Conservation (phyloP, 2,797 vertebrate genomes). For the Crenuchus spilurus region DNA sequence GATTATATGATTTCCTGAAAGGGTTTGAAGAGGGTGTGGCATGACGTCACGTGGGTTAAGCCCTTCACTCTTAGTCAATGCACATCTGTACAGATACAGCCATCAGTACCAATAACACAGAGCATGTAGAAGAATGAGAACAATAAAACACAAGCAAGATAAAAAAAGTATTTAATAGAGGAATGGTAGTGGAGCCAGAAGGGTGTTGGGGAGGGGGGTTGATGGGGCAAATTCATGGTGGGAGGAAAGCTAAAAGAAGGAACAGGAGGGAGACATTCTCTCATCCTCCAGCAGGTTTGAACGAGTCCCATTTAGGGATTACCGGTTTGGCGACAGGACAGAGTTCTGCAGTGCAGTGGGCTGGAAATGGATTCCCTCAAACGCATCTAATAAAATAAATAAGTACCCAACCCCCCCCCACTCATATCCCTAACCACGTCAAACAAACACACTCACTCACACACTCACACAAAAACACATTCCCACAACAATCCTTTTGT, state of each 20-base stretch:
- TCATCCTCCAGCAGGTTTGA: constrained; percentile 51
- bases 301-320: constrained; percentile 54
- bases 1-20: not conserved
- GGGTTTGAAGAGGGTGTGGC: constrained; percentile 12
- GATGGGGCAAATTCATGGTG: not conserved
- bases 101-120: constrained; percentile 55
- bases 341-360: not conserved
- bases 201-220: not conserved
- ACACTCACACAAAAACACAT: not conserved
- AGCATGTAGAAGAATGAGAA: constrained; percentile 34
- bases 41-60: constrained; percentile 57
- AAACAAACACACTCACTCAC: not conserved
- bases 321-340: constrained; percentile 50
- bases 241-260: constrained; percentile 23
- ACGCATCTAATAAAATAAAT: constrained; percentile 55
- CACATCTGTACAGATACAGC: constrained; percentile 47
- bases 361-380: constrained; percentile 41
- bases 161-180: not conserved
- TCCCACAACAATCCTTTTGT: not conserved
- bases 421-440: not conserved
- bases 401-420: constrained; percentile 22
- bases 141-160: constrained; percentile 57
- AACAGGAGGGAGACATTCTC: constrained; percentile 28
- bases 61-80: constrained; percentile 22
- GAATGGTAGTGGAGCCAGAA: constrained; percentile 46